A percentile compares a stretch with the other conserved stretches of the same genome.
Conservation (phyloP, 1,140 invertebrate genomes). For the Drosophila mojavensis region DNA sequence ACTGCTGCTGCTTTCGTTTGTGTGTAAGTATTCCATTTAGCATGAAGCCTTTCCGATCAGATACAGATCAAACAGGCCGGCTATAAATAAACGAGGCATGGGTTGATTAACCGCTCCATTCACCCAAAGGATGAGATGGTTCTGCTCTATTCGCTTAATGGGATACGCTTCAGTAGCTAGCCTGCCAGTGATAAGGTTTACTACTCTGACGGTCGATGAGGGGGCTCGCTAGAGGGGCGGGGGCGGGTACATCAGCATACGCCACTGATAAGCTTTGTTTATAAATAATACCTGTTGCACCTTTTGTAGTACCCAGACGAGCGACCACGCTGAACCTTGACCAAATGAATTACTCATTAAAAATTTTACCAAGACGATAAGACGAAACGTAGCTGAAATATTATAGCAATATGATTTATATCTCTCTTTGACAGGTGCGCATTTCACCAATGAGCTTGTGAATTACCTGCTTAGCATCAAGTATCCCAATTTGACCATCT, state of each 20-base stretch:
- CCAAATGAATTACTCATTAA: slow-evolving; percentile 78
- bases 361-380: slow-evolving; percentile 53
- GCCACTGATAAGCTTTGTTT: slow-evolving; percentile 68
- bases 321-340: slow-evolving; percentile 66
- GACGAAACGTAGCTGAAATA: slow-evolving; percentile 13
- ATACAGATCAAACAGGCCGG: slow-evolving; percentile 56
- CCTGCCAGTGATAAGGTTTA: slow-evolving; percentile 6
- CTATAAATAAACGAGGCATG: slow-evolving; percentile 68
- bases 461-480: slow-evolving; percentile 85
- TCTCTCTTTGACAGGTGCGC: slow-evolving; percentile 55
- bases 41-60: slow-evolving; percentile 7
- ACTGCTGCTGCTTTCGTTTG: slow-evolving; percentile 68
- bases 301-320: slow-evolving; percentile 71
- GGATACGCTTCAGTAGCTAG: slow-evolving; percentile 15
- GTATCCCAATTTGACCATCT: slow-evolving; percentile 87
- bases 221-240: not conserved
- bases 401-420: slow-evolving; percentile 11
- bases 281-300: slow-evolving; percentile 79
- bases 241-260: not conserved
- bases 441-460: slow-evolving; percentile 71
- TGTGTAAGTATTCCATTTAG: slow-evolving; percentile 68
- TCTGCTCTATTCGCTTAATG: slow-evolving; percentile 10
- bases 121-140: slow-evolving; percentile 57
- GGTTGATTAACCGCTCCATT: slow-evolving; percentile 68
- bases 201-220: not conserved